Base-by-base conservation (phyloP, 2,113 vertebrate species). In the Toxostoma redivivum region DNA sequence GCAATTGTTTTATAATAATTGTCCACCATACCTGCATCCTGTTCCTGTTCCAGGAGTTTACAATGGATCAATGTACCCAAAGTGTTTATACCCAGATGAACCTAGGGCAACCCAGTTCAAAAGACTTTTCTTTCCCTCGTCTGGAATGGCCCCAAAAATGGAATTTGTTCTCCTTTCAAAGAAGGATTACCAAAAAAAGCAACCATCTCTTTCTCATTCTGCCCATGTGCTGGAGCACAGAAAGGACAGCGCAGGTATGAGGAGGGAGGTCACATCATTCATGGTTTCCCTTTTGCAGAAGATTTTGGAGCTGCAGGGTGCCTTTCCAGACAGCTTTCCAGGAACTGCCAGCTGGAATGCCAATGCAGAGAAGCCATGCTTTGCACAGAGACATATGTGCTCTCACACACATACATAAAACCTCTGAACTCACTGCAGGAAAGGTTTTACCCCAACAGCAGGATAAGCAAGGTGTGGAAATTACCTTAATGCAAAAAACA, bases 31-130 rank as follows among this genome's bases (percentile, higher is more conserved):
- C 95, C 90, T 88, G 85, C 88, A 96, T 96, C 96, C 95, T 96
- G 94, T 96, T 97, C 94, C 93, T 94, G 94, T 96, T 96, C 95
- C 94, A 95, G 80, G 30, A 93, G 85, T 71, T 93, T 71, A 96
- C 94, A 96, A 96, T 96, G 76, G 80, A 88, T 92, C 93, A 88
- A 74, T 81, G 94, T 90, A 88, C 88, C 67, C 69, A 10, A 70
- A 91, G 60, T 58, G 71, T 94, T 96, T 88, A 35, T 58, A 71
- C 12, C 23, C 88, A 95, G 40, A 84, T 38, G 79, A 96, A 83
- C 85, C 79, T 83, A 62, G 31, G 80, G 71, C 20, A 3, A 57
- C 66, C 73, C 14, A 20, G 53, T 64, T 92, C 48, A 90, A 90
- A 74, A 90, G 51, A 70, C 31, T 24, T 65, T 90, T 78, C 42